Conservation (phyloP, 1,140 invertebrate species). For the Elymnias hypermnestra region DNA sequence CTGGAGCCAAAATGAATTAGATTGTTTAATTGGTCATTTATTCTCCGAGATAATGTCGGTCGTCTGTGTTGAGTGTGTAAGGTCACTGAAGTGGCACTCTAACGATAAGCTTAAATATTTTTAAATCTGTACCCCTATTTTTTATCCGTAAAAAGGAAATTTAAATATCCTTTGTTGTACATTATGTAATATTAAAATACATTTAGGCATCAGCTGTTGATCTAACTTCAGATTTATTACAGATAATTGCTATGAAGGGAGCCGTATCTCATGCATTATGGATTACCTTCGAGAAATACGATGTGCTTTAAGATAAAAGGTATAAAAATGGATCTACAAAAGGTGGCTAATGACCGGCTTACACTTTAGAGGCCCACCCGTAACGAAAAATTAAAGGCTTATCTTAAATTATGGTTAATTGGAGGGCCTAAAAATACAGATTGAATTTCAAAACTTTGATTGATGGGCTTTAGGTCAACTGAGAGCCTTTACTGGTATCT, state of each 20-base stretch:
- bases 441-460: conserved; percentile 70
- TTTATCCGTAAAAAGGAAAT: conserved; percentile 12
- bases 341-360: conserved; percentile 65
- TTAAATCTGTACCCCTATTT: conserved; percentile 23
- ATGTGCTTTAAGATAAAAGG: conserved; percentile 64
- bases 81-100: conserved; percentile 47
- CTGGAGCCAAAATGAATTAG: conserved; percentile 61
- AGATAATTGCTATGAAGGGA: conserved; percentile 63
- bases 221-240: conserved; percentile 70
- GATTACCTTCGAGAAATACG: conserved; percentile 60
- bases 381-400: conserved; percentile 70
- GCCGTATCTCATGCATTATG: conserved; percentile 66
- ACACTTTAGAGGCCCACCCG: conserved; percentile 65
- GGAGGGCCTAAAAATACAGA: conserved; percentile 67
- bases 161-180: conserved; percentile 18
- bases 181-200: conserved; percentile 27
- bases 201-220: conserved; percentile 56
- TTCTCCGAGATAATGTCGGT: conserved; percentile 63
- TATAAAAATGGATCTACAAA: conserved; percentile 51
- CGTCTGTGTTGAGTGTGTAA: conserved; percentile 38
- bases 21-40: conserved; percentile 74
- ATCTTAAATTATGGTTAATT: conserved; percentile 76
- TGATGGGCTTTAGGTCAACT: conserved; percentile 50
- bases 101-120: conserved; percentile 34
- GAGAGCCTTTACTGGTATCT: conserved; percentile 23